phyloP scores from a whole-genome alignment of 2,888 invertebrate genomes.

The Apomyelois bistriatella region DNA sequence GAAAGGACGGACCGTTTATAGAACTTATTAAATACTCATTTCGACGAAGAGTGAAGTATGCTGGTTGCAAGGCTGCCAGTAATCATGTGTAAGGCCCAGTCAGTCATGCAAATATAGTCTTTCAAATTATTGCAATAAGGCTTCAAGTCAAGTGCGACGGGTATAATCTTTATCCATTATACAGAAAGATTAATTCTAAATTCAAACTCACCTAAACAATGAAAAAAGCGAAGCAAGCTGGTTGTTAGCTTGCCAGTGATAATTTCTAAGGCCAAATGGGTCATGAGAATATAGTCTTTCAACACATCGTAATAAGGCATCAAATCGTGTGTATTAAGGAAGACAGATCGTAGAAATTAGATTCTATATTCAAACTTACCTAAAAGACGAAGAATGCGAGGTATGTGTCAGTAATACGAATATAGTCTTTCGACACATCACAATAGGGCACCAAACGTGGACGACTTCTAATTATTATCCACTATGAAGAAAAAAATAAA shows the following conservation, averaged over 20 bases:
- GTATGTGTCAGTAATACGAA: constrained; percentile 86
- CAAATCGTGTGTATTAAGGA: constrained; percentile 82
- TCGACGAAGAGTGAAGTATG: constrained; percentile 29
- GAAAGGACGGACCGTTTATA: no score
- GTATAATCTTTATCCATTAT: no score
- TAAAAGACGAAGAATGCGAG: constrained; percentile 10
- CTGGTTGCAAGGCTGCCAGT: constrained; percentile 86
- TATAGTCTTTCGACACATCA: constrained; percentile 89
- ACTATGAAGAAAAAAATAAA: no score
- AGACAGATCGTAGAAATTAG: no score
- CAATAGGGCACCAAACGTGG: constrained; percentile 88
- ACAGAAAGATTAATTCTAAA: not conserved
- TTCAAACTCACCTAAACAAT: constrained; percentile 40
- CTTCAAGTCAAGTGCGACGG: no score
- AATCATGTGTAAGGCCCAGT: constrained; percentile 86
- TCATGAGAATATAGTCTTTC: constrained; percentile 89
- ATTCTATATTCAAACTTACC: not conserved
- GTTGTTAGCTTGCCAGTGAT: constrained; percentile 90
- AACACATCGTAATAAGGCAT: constrained; percentile 89
- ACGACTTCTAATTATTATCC: not conserved
- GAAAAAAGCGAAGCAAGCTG: constrained; percentile 35
- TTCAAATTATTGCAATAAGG: constrained; percentile 66
- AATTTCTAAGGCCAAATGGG: constrained; percentile 85
- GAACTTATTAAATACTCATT: not conserved
- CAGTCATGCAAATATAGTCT: constrained; percentile 89